Percentiles rank a stretch among this genome's conserved stretches.
These are phyloP conservation scores for Elephantulus edwardii DNA, from an alignment of 2,113 vertebrate genomes.

Conservation along the genomic window DNA sequence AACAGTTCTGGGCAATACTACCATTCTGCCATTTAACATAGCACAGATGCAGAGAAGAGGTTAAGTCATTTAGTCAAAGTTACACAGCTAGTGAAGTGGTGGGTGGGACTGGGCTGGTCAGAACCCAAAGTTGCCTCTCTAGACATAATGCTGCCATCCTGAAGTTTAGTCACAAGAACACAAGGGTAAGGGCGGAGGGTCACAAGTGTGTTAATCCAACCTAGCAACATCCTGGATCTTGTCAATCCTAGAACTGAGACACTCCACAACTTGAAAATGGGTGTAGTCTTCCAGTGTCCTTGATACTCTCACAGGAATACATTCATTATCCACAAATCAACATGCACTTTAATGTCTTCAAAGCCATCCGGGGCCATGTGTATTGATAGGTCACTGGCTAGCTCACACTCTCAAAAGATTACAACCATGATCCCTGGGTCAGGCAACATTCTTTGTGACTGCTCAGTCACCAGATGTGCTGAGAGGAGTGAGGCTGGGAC, in stretches of 20 bases:
- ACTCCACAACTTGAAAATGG: neutral
- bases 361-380: neutral
- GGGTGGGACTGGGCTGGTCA: neutral
- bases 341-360: neutral
- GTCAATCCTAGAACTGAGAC: neutral
- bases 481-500: neutral
- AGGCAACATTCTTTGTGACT: constrained; percentile 19
- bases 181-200: no score
- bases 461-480: neutral
- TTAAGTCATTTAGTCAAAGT: neutral
- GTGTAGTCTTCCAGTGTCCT: neutral
- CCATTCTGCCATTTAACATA: neutral
- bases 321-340: neutral
- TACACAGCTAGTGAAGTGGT: constrained; percentile 18
- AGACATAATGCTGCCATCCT: neutral
- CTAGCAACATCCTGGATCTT: neutral
- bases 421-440: constrained; percentile 47
- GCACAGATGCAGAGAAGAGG: neutral
- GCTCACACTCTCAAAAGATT: neutral
- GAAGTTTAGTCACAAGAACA: neutral
- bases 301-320: neutral
- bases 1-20: neutral
- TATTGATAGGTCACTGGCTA: neutral
- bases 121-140: neutral
- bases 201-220: neutral